Evolutionary conservation across 2,888 invertebrate genomes (phyloP), one percentile per base, ranked within the genome.

Genomic region (Phortica okadai): DNA sequence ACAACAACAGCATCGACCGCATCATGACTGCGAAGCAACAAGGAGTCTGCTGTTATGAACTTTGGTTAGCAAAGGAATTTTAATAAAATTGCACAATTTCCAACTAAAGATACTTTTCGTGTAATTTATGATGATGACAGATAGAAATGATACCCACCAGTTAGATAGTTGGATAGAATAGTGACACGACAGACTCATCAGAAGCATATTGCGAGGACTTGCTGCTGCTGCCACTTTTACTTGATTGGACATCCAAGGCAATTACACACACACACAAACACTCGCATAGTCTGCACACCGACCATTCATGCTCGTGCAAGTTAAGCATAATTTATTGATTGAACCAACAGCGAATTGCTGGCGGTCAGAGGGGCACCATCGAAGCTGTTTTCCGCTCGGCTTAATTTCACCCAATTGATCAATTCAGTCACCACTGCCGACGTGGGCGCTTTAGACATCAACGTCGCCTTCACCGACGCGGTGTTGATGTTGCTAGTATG

Each of bases 41-140:
- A 25, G 62, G 62, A 50, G 50, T 50, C 62, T 62, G 62, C 10
- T 59, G 16, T 59, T 59, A 21, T 45, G 44, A 67, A 67, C 67
- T 67, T 67, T 67, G 66, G 66, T 42, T 33, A 66, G 66, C 66
- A 66, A 16, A 66, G 88, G 88, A 86, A 84, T 86, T 86, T 86
- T 87, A 86, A 86, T 88, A 86, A 87, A 86, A 86, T 86, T 88
- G 88, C 86, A 79, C 82, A 86, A 82, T 82, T 83, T 80, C 88
- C 82, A 88, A 86, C 87, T 88, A 86, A 82, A 88, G 86, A 86
- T 86, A 86, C 86, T 86, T 87, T 80, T 83, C 81, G 81, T 86
- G 86, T 87, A 87, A 86, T 86, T 86, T 86, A 86, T 80, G 86
- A 86, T 86, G 88, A 86, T 88, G 88, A 80, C 78, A 79, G 80